Evolutionary conservation across 2,888 invertebrate species (phyloP), one percentile per base, ranked within the genome.

Genomic region (Amiota minor): DNA sequence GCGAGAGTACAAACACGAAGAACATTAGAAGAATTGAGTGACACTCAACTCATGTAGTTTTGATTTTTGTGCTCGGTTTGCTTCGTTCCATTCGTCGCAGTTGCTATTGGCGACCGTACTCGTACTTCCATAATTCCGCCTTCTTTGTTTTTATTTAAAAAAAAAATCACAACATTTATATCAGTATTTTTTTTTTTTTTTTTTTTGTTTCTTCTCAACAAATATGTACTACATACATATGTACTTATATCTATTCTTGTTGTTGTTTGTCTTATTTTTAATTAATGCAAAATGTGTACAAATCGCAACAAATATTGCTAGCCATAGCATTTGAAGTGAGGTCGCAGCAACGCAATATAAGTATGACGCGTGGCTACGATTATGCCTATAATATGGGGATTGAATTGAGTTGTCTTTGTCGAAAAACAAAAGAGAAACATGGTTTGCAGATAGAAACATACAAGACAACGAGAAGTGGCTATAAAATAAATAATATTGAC

Each of bases 231-330:
- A n/a, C n/a, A n/a, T n/a, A 14, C 55, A 55, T 14, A n/a, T 55
- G 12, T n/a, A 16, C 49, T 45, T 75, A 71, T 72, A 74, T 75
- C 68, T 72, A 73, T 72, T 75, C 69, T 65, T 18, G 61, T 71
- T 76, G 64, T 71, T 74, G 72, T 72, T 72, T 35, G 20, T 62
- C 65, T 72, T 71, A 72, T 72, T 84, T 86, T 86, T 86, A 85
- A 84, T 86, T 86, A 87, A 85, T 85, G 85, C 86, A 84, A 86
- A 85, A 83, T 84, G 82, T 81, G 79, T 81, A 81, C 83, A 83
- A 85, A 76, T 71, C 45, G 50, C 72, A 53, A 70, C 73, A 68
- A 82, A 84, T 78, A 85, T 16, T 47, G 20, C 59, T 50, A 35
- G 20, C 59, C 59, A 35, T 49, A 50, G 78, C 76, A 12, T 14